Evolutionary conservation across 2,797 vertebrate genomes (phyloP).

Genomic region (Loriculus beryllinus): DNA sequence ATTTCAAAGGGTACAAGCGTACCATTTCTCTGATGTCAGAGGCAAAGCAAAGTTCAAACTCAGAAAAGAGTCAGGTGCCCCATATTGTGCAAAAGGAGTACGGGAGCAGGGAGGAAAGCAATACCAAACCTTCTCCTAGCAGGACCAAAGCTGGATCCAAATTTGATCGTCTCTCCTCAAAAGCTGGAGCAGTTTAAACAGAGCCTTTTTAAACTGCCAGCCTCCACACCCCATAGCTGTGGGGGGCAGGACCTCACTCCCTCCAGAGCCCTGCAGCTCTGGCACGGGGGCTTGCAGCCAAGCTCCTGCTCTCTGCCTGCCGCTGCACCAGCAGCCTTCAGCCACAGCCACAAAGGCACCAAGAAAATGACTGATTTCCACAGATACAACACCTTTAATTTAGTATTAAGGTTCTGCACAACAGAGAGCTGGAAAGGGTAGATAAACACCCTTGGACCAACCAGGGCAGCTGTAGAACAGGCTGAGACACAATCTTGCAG

Average conservation of each 20-base stretch:
- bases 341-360: neutral
- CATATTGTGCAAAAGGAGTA: neutral
- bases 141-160: neutral
- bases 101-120: neutral
- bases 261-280: neutral
- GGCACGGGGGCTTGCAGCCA: neutral
- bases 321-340: neutral
- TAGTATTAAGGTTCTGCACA: neutral
- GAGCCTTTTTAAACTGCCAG: neutral
- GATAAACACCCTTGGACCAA: neutral
- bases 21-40: neutral
- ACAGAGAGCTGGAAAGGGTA: neutral
- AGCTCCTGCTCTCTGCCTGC: neutral
- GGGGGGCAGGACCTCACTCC: neutral
- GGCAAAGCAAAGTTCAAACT: slow-evolving; percentile 1
- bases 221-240: neutral
- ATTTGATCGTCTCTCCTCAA: neutral
- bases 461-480: neutral
- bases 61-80: neutral
- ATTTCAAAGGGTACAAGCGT: slow-evolving; percentile 14
- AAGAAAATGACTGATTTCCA: neutral
- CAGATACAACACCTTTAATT: neutral
- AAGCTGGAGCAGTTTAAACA: neutral
- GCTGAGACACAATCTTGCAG: fast-evolving
- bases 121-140: neutral